A percentile compares a stretch with the other conserved stretches of the same genome.
These are phyloP conservation scores for Cephus pulcher DNA, from an alignment of 2,888 invertebrate species.

Conservation along the genomic window DNA sequence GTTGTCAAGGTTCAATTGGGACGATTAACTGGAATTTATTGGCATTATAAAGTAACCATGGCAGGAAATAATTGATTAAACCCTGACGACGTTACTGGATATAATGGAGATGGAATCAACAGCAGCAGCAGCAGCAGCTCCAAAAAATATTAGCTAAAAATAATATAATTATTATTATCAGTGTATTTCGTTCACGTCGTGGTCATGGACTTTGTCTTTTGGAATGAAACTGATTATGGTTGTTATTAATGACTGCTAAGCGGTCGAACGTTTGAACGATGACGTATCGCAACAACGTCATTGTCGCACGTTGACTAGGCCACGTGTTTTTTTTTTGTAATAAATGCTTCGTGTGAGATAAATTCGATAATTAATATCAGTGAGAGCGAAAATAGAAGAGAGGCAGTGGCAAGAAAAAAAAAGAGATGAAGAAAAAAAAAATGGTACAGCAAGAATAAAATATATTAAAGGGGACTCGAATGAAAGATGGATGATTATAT, in stretches of 20 bases:
- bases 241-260: background rate
- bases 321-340: background rate
- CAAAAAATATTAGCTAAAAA: slow-evolving; percentile 40
- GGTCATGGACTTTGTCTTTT: background rate
- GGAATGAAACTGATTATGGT: background rate
- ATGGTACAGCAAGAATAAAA: background rate
- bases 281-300: background rate
- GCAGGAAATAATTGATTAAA: slow-evolving; percentile 26
- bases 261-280: background rate
- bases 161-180: slow-evolving; percentile 13
- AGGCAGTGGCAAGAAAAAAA: background rate
- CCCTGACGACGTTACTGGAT: slow-evolving; percentile 28
- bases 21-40: background rate
- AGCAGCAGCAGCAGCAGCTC: slow-evolving; percentile 39
- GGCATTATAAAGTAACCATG: background rate
- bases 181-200: background rate
- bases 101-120: slow-evolving; percentile 39
- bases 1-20: background rate
- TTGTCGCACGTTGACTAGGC: background rate
- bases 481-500: background rate
- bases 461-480: background rate
- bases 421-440: background rate
- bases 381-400: background rate
- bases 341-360: background rate
- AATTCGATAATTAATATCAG: background rate